A percentile compares a stretch with the other conserved stretches of the same genome.
Evolutionary conservation across 2,797 vertebrate species (phyloP).

Genomic region (Cuniculus paca): DNA sequence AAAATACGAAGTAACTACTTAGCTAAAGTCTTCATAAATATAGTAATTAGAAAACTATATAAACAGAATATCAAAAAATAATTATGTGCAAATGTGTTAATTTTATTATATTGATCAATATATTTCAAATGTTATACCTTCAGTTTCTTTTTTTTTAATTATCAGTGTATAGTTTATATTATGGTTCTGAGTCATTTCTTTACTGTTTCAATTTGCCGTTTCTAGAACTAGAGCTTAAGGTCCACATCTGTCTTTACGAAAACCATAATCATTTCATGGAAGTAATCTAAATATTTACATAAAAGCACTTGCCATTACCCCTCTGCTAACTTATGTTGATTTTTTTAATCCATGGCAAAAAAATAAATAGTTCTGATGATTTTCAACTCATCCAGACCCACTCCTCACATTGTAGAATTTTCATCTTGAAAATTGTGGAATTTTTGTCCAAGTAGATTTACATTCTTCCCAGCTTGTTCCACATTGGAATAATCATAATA

Average conservation of each 20-base stretch:
- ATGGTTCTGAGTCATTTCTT: not conserved
- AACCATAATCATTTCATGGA: not conserved
- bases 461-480: not conserved
- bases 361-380: not conserved
- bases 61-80: not conserved
- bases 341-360: constrained; percentile 20
- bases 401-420: not conserved
- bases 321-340: not conserved
- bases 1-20: not conserved
- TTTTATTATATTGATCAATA: not conserved
- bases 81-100: not conserved
- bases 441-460: not conserved
- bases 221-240: not conserved
- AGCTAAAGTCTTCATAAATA: not conserved
- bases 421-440: not conserved
- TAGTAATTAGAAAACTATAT: not conserved
- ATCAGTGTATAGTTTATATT: not conserved
- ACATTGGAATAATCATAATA: not conserved
- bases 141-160: not conserved
- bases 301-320: not conserved
- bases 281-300: constrained; percentile 53
- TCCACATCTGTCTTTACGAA: not conserved
- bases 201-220: not conserved
- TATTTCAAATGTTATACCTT: constrained; percentile 1
- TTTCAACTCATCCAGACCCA: not conserved